Evolutionary conservation across 1,140 invertebrate species (phyloP).

Genomic region (Drosophila mojavensis): DNA sequence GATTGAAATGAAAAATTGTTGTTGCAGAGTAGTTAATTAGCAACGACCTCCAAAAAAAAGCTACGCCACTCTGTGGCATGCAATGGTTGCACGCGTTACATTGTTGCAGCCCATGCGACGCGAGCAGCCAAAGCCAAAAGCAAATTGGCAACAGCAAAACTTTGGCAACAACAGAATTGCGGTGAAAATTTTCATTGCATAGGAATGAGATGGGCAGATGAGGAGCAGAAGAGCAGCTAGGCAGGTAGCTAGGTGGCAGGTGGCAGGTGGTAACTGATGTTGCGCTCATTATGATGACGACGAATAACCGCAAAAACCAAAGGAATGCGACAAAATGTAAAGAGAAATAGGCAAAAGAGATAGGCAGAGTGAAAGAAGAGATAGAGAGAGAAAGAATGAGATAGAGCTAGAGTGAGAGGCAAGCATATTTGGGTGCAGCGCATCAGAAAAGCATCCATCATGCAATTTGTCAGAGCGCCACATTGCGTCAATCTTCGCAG

Average conservation of each 20-base stretch:
- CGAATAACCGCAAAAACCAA: conserved; percentile 56
- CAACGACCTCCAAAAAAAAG: too few species aligned
- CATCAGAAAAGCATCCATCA: conserved; percentile 74
- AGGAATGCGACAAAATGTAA: conserved; percentile 71
- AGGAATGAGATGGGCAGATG: conserved; percentile 1
- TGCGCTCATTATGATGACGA: conserved; percentile 58
- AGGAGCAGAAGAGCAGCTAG: not conserved
- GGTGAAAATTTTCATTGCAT: conserved; percentile 36
- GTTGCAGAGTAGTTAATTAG: conserved; percentile 10
- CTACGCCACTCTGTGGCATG: conserved; percentile 3
- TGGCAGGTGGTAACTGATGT: conserved; percentile 16
- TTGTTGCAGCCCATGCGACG: not conserved
- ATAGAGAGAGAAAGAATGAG: not conserved
- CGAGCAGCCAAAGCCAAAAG: conserved; percentile 2
- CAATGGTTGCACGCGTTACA: conserved; percentile 20
- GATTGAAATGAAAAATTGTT: not conserved
- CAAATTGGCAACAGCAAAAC: conserved; percentile 34
- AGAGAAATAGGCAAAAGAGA: not conserved
- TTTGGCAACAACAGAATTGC: conserved; percentile 42
- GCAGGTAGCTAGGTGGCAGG: conserved; percentile 9
- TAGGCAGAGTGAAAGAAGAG: not conserved
- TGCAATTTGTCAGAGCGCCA: conserved; percentile 37
- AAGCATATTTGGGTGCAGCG: conserved; percentile 25
- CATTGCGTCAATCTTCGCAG: conserved; percentile 32
- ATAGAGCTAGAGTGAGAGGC: not conserved